Percentiles rank a stretch among this genome's conserved stretches.
phyloP scores from a whole-genome alignment of 2,797 vertebrate species.

The Limnodromus scolopaceus region DNA sequence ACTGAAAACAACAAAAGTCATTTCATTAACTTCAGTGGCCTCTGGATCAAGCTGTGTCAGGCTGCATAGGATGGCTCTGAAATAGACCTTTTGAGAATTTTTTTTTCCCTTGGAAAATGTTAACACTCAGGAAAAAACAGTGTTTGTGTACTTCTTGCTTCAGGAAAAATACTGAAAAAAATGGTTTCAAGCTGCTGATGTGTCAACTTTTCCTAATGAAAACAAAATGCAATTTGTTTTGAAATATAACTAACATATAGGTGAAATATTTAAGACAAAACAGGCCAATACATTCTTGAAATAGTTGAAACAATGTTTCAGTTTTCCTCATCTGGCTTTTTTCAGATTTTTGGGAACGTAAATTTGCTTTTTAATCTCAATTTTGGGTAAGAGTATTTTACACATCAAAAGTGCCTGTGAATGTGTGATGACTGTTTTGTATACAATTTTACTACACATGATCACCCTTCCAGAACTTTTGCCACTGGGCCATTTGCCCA shows the following conservation, averaged over 20 bases:
- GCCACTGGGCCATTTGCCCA: not conserved
- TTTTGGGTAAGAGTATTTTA: not conserved
- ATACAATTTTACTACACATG: not conserved
- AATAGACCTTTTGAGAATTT: not conserved
- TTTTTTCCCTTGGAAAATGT: not conserved
- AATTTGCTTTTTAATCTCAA: not conserved
- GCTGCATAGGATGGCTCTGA: not conserved
- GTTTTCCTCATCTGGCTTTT: not conserved
- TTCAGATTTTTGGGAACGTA: not conserved
- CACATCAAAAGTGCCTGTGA: not conserved
- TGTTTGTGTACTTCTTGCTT: not conserved
- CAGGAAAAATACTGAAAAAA: not conserved
- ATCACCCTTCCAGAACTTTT: not conserved
- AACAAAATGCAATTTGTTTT: not conserved
- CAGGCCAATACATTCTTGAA: not conserved
- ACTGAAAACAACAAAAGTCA: not conserved
- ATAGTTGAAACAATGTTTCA: not conserved
- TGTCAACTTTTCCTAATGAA: not conserved
- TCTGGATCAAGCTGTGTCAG: slow-evolving; percentile 11
- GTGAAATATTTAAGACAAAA: not conserved
- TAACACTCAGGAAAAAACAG: not conserved
- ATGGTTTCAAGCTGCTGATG: not conserved
- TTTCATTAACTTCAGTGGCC: slow-evolving; percentile 20
- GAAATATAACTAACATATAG: not conserved
- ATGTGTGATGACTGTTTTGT: not conserved